A percentile compares a stretch with the other conserved stretches of the same genome.
Conservation (phyloP, 1,140 invertebrate genomes). For the Trissolcus basalis region DNA sequence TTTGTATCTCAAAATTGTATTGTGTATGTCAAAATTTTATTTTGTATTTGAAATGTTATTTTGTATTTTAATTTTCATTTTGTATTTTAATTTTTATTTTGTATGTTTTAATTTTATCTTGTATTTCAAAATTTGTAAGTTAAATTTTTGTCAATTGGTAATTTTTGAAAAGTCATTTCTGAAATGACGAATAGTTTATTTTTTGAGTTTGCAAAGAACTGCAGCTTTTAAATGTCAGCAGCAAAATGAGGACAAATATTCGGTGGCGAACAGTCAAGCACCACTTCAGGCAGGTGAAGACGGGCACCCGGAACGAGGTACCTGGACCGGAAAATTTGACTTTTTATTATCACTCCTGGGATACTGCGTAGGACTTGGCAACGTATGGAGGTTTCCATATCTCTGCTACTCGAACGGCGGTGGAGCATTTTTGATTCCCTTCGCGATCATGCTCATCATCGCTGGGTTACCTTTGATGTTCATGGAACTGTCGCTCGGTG, state of each 20-base stretch:
- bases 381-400: slow-evolving; percentile 90
- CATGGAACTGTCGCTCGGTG: slow-evolving; percentile 87
- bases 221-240: slow-evolving; percentile 5
- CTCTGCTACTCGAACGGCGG: slow-evolving; percentile 88
- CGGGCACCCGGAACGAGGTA: slow-evolving; percentile 81
- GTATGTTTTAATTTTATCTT: too few species aligned
- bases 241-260: slow-evolving; percentile 76
- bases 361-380: slow-evolving; percentile 90
- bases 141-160: too few species aligned
- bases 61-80: too few species aligned
- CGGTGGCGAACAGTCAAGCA: slow-evolving; percentile 76
- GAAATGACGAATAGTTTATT: too few species aligned
- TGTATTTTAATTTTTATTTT: too few species aligned
- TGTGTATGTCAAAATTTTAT: too few species aligned
- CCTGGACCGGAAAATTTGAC: slow-evolving; percentile 88
- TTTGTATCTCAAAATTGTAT: too few species aligned
- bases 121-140: too few species aligned
- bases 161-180: too few species aligned
- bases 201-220: not conserved
- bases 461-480: slow-evolving; percentile 92
- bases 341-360: slow-evolving; percentile 88
- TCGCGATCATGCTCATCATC: slow-evolving; percentile 89
- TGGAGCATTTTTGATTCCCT: slow-evolving; percentile 89
- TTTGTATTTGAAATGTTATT: too few species aligned
- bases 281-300: slow-evolving; percentile 72